Evolutionary conservation across 2,888 invertebrate species (phyloP).

Genomic region (Sclerodermus sp.): DNA sequence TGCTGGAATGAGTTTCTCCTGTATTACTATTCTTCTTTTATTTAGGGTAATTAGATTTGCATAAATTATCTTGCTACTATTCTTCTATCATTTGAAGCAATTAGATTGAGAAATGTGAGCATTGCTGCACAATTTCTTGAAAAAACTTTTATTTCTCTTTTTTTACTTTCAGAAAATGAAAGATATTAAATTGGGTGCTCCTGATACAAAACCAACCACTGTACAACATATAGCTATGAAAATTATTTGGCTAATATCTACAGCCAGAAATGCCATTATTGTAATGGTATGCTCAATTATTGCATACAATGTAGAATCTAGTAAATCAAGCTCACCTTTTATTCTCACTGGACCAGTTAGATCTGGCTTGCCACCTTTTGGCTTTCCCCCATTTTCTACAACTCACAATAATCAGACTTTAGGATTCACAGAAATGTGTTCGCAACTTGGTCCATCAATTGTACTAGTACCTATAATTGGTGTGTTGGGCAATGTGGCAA

Average conservation of each 20-base stretch:
- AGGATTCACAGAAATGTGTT: slow-evolving; percentile 70
- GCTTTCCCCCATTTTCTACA: slow-evolving; percentile 73
- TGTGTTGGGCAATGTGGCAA: slow-evolving; percentile 91
- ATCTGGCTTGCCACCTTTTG: slow-evolving; percentile 73
- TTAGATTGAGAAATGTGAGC: no score
- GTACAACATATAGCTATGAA: slow-evolving; percentile 60
- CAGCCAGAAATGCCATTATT: slow-evolving; percentile 81
- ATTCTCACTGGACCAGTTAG: slow-evolving; percentile 75
- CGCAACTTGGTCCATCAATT: slow-evolving; percentile 82
- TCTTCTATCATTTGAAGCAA: no score
- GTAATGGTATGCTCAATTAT: slow-evolving; percentile 73
- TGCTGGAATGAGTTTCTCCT: slow-evolving; percentile 70
- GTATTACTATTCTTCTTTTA: slow-evolving; percentile 72
- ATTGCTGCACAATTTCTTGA: background rate
- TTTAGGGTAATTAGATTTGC: slow-evolving; percentile 67
- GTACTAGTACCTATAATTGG: slow-evolving; percentile 86
- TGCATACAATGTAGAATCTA: slow-evolving; percentile 65
- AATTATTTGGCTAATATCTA: slow-evolving; percentile 75
- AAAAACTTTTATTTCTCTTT: no score
- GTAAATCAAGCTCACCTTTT: slow-evolving; percentile 65
- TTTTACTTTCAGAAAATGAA: slow-evolving; percentile 69
- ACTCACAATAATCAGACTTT: slow-evolving; percentile 63
- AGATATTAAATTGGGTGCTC: slow-evolving; percentile 62
- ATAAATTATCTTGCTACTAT: no score
- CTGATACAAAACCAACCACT: slow-evolving; percentile 54